Evolutionary conservation across 1,140 invertebrate genomes (phyloP), one percentile per base, ranked within the genome.

Genomic region (Drosophila albomicans): DNA sequence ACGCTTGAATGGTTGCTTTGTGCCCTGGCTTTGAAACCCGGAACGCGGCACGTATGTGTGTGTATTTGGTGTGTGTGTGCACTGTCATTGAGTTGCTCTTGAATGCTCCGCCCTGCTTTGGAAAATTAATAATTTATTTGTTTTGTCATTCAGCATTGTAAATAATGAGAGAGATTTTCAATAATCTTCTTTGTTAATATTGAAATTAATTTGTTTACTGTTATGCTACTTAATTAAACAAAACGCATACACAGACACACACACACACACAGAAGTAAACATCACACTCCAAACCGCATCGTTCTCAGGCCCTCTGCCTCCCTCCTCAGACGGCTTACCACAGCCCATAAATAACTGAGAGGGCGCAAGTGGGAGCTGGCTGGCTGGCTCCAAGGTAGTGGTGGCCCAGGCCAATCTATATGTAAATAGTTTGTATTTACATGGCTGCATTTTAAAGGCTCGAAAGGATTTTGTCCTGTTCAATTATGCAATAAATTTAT

Each of bases 111-210:
- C 20, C 20, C 65, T 75, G 64, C 48, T 68, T 78, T 85, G 62
- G 78, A 81, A 75, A 76, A 89, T 89, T 89, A 81, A 89, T 89
- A 89, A 89, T 85, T 89, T 89, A 89, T 89, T 89, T 89, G 85
- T 89, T 85, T 89, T 89, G 86, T 89, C 85, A 89, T 89, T 90
- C 81, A 77, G 63, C 81, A 90, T 85, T 85, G 85, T 89, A 85
- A 89, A 89, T 89, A 81, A 89, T 89, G 86, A 82, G 75, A 86
- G 81, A 89, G 85, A 88, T 89, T 89, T 89, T 89, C 85, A 89
- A 89, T 89, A 89, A 89, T 90, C 85, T 89, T 89, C 85, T 89
- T 89, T 89, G 85, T 89, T 89, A 89, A 89, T 89, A 89, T 89
- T 89, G 86, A 89, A 89, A 89, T 89, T 89, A 89, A 89, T 89